phyloP scores from a whole-genome alignment of 2,797 vertebrate genomes.

The Anabas testudineus region DNA sequence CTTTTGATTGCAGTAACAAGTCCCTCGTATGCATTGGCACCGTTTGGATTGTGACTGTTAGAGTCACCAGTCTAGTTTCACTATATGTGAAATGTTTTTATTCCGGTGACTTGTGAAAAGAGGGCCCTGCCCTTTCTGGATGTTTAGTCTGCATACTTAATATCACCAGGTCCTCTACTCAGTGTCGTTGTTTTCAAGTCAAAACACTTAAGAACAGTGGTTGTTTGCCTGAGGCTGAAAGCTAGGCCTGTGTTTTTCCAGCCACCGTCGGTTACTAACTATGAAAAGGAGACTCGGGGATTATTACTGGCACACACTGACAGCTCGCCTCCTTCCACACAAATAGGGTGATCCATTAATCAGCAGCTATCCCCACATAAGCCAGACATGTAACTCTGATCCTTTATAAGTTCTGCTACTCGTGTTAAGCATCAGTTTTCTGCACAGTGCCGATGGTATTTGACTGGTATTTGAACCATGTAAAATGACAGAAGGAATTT shows the following conservation, averaged over 20 bases:
- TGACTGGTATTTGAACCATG: conserved; percentile 68
- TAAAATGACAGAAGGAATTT: conserved; percentile 71
- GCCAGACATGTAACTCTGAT: conserved; percentile 52
- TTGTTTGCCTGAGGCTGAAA: conserved; percentile 62
- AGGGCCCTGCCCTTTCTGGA: not conserved
- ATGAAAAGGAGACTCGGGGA: conserved; percentile 64
- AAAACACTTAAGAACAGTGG: conserved; percentile 55
- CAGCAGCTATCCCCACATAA: conserved; percentile 36
- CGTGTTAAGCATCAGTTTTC: conserved; percentile 52
- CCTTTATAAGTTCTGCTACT: conserved; percentile 38
- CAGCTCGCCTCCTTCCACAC: conserved; percentile 43
- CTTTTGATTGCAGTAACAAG: conserved; percentile 3
- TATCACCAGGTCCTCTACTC: not conserved
- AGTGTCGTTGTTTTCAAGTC: conserved; percentile 16
- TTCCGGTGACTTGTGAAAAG: conserved; percentile 4
- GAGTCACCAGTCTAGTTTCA: conserved; percentile 38
- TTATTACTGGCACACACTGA: conserved; percentile 51
- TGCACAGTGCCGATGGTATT: conserved; percentile 63
- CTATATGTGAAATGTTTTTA: conserved; percentile 5
- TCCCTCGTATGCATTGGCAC: not conserved
- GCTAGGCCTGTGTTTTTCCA: conserved; percentile 67
- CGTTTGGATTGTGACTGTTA: conserved; percentile 4
- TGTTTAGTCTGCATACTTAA: not conserved
- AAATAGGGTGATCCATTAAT: conserved; percentile 56
- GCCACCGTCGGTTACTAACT: conserved; percentile 43